Percentiles rank a stretch among this genome's conserved stretches.
These are phyloP conservation scores for Arrhamphus sclerolepis DNA, from an alignment of 2,797 vertebrate species.

Conservation along the genomic window DNA sequence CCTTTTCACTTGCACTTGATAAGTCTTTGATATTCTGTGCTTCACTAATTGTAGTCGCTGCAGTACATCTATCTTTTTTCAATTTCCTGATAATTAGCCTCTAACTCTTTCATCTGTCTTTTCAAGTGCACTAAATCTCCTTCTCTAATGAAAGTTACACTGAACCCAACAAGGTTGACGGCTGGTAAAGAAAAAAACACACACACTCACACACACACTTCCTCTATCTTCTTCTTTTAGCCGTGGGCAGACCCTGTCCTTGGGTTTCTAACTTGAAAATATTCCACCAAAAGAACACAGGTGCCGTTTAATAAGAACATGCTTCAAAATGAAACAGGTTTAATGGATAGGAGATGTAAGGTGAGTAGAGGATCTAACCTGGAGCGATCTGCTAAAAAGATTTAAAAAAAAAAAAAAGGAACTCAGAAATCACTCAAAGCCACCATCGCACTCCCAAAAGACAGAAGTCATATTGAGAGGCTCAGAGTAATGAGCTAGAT, in stretches of 20 bases:
- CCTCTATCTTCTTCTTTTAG: constrained; percentile 35
- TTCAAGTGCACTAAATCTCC: constrained; percentile 82
- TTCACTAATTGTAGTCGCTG: constrained; percentile 82
- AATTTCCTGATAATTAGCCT: constrained; percentile 84
- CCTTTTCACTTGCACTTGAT: constrained; percentile 81
- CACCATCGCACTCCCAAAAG: constrained; percentile 57
- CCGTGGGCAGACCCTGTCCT: constrained; percentile 76
- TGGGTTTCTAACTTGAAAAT: constrained; percentile 71
- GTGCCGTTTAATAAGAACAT: constrained; percentile 76
- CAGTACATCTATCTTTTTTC: constrained; percentile 84
- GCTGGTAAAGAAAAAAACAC: constrained; percentile 59
- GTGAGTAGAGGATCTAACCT: constrained; percentile 66
- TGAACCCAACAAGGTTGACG: constrained; percentile 81
- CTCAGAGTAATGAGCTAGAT: constrained; percentile 61
- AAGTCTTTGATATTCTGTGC: constrained; percentile 82
- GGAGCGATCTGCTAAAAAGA: constrained; percentile 71
- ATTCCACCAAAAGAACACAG: constrained; percentile 75
- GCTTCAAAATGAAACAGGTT: constrained; percentile 65
- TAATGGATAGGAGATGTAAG: constrained; percentile 74
- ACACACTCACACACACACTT: constrained; percentile 12
- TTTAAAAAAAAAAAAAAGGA: constrained; percentile 49
- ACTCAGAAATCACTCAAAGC: constrained; percentile 67
- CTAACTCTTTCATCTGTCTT: constrained; percentile 84
- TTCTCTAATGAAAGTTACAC: constrained; percentile 83
- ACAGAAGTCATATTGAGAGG: constrained; percentile 50